Evolutionary conservation across 1,140 invertebrate genomes (phyloP).

Genomic region (Dreissena rostriformis): DNA sequence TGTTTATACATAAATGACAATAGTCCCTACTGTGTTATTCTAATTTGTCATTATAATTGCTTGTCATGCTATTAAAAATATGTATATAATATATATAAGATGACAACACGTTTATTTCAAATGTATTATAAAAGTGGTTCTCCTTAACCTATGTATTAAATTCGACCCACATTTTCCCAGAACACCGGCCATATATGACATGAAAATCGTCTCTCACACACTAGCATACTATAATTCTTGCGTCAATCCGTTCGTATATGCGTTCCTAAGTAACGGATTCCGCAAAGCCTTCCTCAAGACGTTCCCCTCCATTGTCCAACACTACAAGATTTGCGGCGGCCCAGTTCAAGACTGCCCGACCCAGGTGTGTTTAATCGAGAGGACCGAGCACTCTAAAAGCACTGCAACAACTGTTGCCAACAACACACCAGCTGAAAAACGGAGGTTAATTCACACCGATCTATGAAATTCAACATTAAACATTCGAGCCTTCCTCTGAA

Average conservation of each 20-base stretch:
- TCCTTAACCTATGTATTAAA: constrained; percentile 74
- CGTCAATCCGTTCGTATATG: constrained; percentile 97
- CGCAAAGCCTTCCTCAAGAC: constrained; percentile 87
- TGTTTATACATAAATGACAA: too few relatives aligned
- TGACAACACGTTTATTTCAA: too few relatives aligned
- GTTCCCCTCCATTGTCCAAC: constrained; percentile 60
- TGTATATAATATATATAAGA: too few relatives aligned
- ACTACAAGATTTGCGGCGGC: constrained; percentile 48
- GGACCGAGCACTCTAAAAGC: constrained; percentile 29
- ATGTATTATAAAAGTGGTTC: too few relatives aligned
- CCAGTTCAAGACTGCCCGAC: constrained; percentile 29
- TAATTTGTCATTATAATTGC: too few relatives aligned
- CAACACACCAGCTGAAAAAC: background rate
- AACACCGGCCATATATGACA: constrained; percentile 83
- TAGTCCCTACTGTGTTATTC: too few relatives aligned
- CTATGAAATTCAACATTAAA: too few relatives aligned
- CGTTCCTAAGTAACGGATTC: constrained; percentile 93
- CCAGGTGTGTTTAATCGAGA: constrained; percentile 20
- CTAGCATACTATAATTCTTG: constrained; percentile 97
- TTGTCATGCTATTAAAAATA: too few relatives aligned
- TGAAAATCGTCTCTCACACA: constrained; percentile 93
- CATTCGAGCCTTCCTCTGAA: too few relatives aligned
- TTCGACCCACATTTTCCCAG: constrained; percentile 80
- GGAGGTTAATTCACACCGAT: constrained; percentile 47
- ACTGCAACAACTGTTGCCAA: too few relatives aligned